These are phyloP conservation scores for Chrysodeixis includens DNA, from an alignment of 2,888 invertebrate genomes.

Conservation along the genomic window DNA sequence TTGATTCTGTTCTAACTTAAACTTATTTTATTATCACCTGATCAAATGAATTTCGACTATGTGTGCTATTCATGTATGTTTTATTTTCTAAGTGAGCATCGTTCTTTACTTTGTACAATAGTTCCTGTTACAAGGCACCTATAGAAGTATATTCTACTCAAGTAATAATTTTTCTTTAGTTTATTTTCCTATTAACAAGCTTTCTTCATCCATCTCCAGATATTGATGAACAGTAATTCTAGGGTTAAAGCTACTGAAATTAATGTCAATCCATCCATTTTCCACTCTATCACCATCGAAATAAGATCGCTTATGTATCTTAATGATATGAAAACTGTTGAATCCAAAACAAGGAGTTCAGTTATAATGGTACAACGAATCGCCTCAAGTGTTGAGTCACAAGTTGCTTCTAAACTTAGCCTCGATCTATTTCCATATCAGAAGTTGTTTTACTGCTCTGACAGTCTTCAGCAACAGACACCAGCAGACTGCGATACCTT, in stretches of 20 bases:
- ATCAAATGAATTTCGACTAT: no score
- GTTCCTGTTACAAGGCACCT: no score
- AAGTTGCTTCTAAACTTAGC: conserved; percentile 11
- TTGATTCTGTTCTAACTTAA: no score
- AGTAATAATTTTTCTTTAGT: no score
- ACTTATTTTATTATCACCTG: no score
- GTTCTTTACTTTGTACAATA: no score
- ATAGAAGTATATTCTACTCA: no score
- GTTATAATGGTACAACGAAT: conserved; percentile 1
- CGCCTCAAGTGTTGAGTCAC: conserved; percentile 4
- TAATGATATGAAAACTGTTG: not conserved
- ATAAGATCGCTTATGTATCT: not conserved
- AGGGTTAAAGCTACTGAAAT: not conserved
- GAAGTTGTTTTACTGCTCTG: not conserved
- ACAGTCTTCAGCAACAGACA: not conserved
- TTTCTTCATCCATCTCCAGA: not conserved
- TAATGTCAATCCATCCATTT: not conserved
- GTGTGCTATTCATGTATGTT: no score
- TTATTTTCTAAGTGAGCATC: no score
- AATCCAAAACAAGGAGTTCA: conserved; percentile 4
- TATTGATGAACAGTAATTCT: not conserved
- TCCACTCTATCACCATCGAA: not conserved
- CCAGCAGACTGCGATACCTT: not conserved
- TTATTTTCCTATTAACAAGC: no score
- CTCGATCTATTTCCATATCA: conserved; percentile 5